These are phyloP conservation scores for Scaptomyza montana DNA, from an alignment of 1,140 invertebrate genomes.

Conservation along the genomic window DNA sequence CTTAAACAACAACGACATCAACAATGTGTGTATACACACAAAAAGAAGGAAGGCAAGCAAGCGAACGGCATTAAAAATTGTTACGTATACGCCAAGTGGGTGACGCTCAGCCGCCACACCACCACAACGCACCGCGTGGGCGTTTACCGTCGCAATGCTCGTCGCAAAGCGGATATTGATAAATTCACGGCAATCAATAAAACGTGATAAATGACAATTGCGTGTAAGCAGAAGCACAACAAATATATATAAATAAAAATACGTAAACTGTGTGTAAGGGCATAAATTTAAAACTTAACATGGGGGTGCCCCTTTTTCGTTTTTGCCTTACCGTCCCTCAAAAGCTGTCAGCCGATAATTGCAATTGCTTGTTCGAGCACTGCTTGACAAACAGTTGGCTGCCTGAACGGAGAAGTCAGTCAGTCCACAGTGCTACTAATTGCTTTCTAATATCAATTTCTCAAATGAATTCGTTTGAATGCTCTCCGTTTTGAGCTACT, in stretches of 20 bases:
- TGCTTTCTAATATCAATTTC: constrained; percentile 72
- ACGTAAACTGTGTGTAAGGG: constrained; percentile 55
- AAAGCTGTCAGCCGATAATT: constrained; percentile 50
- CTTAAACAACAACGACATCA: constrained; percentile 55
- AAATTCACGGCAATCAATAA: constrained; percentile 81
- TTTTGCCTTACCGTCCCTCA: not conserved
- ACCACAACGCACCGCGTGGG: constrained; percentile 47
- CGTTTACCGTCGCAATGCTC: constrained; percentile 54
- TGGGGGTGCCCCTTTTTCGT: constrained; percentile 34
- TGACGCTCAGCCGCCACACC: constrained; percentile 16
- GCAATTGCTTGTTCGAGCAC: constrained; percentile 37
- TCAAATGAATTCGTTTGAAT: constrained; percentile 68
- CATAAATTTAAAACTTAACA: constrained; percentile 73
- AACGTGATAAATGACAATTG: constrained; percentile 81
- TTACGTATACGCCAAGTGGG: constrained; percentile 63
- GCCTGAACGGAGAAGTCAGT: no score
- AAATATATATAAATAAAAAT: constrained; percentile 29
- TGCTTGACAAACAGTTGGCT: constrained; percentile 9
- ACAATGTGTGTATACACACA: constrained; percentile 21
- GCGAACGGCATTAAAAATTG: constrained; percentile 77
- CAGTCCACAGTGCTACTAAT: constrained; percentile 51
- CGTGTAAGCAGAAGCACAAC: constrained; percentile 60
- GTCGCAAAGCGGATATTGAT: constrained; percentile 75
- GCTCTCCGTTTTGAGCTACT: constrained; percentile 50
- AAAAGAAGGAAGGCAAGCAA: constrained; percentile 22